phyloP scores from a whole-genome alignment of 2,113 vertebrate genomes.

The Amazona vittata region DNA sequence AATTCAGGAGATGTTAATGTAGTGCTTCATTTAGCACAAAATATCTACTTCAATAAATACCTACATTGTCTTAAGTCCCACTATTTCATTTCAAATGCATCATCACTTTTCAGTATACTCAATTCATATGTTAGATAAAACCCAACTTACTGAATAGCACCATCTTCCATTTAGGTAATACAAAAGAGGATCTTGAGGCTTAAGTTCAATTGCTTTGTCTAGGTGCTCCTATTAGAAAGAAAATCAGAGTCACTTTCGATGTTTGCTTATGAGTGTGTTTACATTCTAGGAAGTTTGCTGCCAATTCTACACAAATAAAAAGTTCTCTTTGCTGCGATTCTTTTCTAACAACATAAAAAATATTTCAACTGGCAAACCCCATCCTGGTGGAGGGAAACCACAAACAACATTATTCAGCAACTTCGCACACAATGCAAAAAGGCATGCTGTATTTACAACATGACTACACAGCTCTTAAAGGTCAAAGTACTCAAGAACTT shows the following conservation, averaged over 20 bases:
- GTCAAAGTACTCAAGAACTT: not conserved
- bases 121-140: not conserved
- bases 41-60: not conserved
- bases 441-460: not conserved
- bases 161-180: slow-evolving; percentile 97
- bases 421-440: not conserved
- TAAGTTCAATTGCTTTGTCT: slow-evolving; percentile 92
- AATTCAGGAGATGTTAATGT: not conserved
- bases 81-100: not conserved
- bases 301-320: not conserved
- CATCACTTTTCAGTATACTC: not conserved
- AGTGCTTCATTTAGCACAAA: not conserved
- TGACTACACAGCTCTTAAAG: not conserved
- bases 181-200: slow-evolving; percentile 89
- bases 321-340: not conserved
- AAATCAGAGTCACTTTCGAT: slow-evolving; percentile 1
- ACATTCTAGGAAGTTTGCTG: slow-evolving; percentile 3
- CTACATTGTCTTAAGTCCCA: not conserved
- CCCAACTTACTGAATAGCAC: slow-evolving; percentile 91
- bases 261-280: not conserved
- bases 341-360: not conserved
- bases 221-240: slow-evolving; percentile 88
- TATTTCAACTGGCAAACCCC: not conserved
- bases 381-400: not conserved
- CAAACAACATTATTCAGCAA: not conserved